phyloP scores from a whole-genome alignment of 2,113 vertebrate species.

The Heterochromis multidens region DNA sequence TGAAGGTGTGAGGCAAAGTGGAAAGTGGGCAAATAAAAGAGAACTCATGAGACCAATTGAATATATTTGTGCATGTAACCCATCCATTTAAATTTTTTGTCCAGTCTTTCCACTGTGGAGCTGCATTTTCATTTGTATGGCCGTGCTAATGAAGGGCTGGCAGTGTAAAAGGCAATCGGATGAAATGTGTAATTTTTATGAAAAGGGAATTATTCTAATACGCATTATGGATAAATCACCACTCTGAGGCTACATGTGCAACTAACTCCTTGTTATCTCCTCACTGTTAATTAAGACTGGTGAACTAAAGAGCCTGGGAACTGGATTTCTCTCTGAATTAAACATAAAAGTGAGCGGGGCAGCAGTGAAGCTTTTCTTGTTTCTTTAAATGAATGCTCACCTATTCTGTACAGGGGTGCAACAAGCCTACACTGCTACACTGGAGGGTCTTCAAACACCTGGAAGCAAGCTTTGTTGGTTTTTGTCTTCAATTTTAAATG shows the following conservation, averaged over 20 bases:
- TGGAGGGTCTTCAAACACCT: neutral
- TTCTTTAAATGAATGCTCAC: neutral
- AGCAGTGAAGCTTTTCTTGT: neutral
- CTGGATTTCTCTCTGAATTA: conserved; percentile 30
- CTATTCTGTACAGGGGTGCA: neutral
- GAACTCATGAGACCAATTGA: neutral
- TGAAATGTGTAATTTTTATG: conserved; percentile 38
- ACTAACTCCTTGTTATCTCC: conserved; percentile 50
- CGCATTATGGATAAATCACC: conserved; percentile 40
- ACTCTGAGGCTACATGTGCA: conserved; percentile 38
- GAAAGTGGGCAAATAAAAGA: neutral
- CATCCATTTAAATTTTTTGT: neutral
- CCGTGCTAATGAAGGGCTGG: conserved; percentile 30
- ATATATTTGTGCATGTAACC: neutral
- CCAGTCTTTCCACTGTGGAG: neutral
- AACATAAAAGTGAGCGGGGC: conserved; percentile 10
- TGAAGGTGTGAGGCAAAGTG: neutral
- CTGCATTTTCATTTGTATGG: neutral
- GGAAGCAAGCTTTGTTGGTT: neutral
- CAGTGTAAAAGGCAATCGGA: conserved; percentile 29
- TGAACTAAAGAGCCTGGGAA: conserved; percentile 41
- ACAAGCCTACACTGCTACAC: neutral
- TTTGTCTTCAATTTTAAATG: neutral
- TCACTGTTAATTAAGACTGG: conserved; percentile 54
- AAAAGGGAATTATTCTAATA: conserved; percentile 54